Evolutionary conservation across 2,113 vertebrate species (phyloP).

Genomic region (Corynorhinus townsendii): DNA sequence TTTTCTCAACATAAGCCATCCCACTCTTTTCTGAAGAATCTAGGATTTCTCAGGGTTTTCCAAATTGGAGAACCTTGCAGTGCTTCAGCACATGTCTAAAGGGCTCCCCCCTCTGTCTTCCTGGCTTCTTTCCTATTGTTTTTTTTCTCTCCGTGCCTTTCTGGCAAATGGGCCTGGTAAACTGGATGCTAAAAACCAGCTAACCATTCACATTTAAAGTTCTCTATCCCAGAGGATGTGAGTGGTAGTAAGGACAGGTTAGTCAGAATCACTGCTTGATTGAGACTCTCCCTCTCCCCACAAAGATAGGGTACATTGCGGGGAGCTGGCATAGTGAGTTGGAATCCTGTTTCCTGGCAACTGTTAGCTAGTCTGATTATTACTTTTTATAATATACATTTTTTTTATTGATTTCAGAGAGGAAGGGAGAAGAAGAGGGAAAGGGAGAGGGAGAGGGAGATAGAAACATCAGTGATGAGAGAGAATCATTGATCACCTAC

Average conservation of each 20-base stretch:
- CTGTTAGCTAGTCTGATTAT: background rate
- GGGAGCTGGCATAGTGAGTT: background rate
- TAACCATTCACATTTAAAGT: background rate
- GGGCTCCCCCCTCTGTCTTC: background rate
- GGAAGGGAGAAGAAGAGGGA: no score
- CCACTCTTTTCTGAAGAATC: background rate
- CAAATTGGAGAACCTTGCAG: background rate
- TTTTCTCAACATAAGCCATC: background rate
- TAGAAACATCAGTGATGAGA: no score
- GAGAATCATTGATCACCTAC: no score
- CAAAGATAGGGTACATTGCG: background rate
- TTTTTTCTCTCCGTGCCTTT: background rate
- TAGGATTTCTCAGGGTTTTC: background rate
- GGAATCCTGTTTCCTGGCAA: background rate
- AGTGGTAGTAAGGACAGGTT: background rate
- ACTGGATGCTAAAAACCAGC: background rate
- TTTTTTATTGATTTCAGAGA: no score
- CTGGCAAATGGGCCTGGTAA: background rate
- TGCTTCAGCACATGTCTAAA: background rate
- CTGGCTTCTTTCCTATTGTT: background rate
- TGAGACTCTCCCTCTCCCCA: background rate
- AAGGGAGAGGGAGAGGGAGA: no score
- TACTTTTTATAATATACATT: background rate
- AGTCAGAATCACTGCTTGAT: background rate
- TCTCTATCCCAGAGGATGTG: background rate